Base-by-base conservation (phyloP, 2,113 vertebrate species). In the Pseudorectes ferrugineus region DNA sequence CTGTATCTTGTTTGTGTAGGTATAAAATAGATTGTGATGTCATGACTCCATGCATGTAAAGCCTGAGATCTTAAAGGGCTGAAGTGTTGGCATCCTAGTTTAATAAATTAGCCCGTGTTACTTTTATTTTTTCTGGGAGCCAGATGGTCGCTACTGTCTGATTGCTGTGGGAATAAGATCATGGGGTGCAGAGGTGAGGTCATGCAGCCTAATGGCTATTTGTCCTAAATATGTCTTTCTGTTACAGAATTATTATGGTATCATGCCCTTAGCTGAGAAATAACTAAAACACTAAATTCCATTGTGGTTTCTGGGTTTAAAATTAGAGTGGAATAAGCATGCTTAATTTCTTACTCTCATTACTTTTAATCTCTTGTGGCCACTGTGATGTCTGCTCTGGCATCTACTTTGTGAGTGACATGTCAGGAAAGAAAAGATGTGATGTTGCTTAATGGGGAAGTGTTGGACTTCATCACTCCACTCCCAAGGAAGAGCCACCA, bases 21-120 rank as follows among this genome's bases (percentile, higher is more conserved):
- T 57, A 76, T 54, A 90, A 95, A 97, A 96, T 97, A 95, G 95
- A 90, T 67, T 2, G 14, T 97, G 94, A 90, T 94, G 75, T 52
- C 16, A 45, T 36, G 40, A 51, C 72, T 80, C 14, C n/a, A 28
- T 54, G 38, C 63, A 80, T 77, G 85, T 80, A 74, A 48, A 59
- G 55, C 55, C 25, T 1, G 36, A 85, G 55, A 66, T 91, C 54
- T 85, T 85, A 54, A 82, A 89, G 62, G 70, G 35, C 35, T 91
- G 87, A 85, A 62, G 33, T 46, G 70, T n/a, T 92, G 77, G 58
- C 74, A 73, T 68, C 86, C 49, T 68, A 66, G 20, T 67, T 81
- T 70, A 85, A 89, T 65, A 95, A 87, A 75, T 68, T 45, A 86
- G 62, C 48, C 3, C 6, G 3, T 40, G 51, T 8, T 46, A 31